Percentiles rank a stretch among this genome's conserved stretches.
Conservation (phyloP, 35 echinoderm and acorn worm species). For the Apostichopus parvimensis region DNA sequence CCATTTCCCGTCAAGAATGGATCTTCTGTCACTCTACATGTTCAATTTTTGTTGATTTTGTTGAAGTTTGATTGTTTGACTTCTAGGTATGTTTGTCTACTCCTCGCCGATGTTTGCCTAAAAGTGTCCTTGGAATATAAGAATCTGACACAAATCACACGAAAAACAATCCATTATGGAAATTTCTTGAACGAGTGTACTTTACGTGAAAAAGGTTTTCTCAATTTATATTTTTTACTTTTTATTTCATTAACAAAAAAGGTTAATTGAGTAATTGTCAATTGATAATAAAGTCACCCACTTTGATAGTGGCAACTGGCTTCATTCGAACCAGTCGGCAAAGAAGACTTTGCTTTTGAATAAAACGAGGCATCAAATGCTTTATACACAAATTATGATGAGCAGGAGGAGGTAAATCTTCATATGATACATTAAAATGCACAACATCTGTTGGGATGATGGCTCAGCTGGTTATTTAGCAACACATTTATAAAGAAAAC, state of each 20-base stretch:
- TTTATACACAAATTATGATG: too few relatives aligned
- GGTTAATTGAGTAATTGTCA: background rate
- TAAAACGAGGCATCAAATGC: background rate
- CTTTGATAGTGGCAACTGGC: background rate
- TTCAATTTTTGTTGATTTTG: too few relatives aligned
- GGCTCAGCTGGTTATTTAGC: background rate
- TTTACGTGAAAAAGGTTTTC: background rate
- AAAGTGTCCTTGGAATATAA: too few relatives aligned
- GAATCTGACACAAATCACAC: background rate
- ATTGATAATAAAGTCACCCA: background rate
- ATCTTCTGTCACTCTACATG: too few relatives aligned
- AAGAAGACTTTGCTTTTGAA: background rate
- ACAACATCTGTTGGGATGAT: background rate
- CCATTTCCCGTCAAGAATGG: too few relatives aligned
- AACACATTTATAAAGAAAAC: too few relatives aligned
- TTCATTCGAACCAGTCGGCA: background rate
- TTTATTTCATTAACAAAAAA: background rate
- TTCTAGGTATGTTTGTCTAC: too few relatives aligned
- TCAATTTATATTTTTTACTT: background rate
- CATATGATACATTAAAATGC: too few relatives aligned
- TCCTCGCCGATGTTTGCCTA: too few relatives aligned
- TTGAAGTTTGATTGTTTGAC: too few relatives aligned
- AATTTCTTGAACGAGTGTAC: background rate
- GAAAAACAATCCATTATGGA: background rate
- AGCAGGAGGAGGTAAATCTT: too few relatives aligned